phyloP scores from a whole-genome alignment of 2,888 invertebrate genomes.

The Lasioglossum marginatum region DNA sequence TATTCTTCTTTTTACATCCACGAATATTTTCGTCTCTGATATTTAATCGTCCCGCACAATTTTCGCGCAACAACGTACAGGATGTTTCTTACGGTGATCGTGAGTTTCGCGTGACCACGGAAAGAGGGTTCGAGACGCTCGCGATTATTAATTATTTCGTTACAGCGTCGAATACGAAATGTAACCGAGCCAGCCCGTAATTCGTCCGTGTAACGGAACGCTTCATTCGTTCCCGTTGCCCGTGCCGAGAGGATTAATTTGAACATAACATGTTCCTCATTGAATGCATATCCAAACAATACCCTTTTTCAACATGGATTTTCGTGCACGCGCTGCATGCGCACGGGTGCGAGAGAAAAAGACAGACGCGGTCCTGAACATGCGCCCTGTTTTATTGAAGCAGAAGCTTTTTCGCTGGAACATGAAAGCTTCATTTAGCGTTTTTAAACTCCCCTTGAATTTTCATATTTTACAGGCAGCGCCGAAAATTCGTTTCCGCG shows the following conservation, averaged over 20 bases:
- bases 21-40: too few species aligned
- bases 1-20: too few species aligned
- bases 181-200: neutral
- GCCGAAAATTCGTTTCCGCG: neutral
- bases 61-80: too few species aligned
- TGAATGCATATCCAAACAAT: constrained; percentile 1
- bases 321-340: neutral
- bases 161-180: neutral
- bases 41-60: too few species aligned
- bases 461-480: neutral
- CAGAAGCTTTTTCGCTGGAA: neutral
- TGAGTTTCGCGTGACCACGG: neutral
- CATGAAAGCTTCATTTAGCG: constrained; percentile 5
- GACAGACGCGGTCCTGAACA: neutral
- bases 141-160: neutral
- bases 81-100: too few species aligned
- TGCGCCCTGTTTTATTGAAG: neutral
- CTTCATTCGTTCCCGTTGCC: neutral
- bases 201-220: neutral
- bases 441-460: constrained; percentile 7
- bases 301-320: neutral
- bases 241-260: constrained; percentile 14
- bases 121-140: neutral
- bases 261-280: neutral
- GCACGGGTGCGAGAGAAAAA: neutral